Evolutionary conservation across 2,113 vertebrate species (phyloP).

Genomic region (Istiophorus platypterus): DNA sequence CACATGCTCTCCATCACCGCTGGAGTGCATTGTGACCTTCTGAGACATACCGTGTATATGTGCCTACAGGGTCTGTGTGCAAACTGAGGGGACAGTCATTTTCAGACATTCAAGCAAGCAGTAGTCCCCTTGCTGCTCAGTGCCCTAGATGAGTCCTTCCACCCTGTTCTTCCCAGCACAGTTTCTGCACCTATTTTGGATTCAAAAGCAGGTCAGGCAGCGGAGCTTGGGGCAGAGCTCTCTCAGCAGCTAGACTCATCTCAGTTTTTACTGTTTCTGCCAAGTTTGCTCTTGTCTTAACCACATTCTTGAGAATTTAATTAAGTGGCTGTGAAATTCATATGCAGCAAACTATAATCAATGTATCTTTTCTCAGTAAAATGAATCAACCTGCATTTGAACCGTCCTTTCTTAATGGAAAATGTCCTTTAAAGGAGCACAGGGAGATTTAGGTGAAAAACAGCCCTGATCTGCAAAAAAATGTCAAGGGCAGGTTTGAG

Average conservation of each 20-base stretch:
- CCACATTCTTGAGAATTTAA: background rate
- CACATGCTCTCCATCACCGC: slow-evolving; percentile 44
- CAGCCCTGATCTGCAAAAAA: background rate
- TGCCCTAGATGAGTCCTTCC: slow-evolving; percentile 75
- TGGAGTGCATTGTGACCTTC: slow-evolving; percentile 13
- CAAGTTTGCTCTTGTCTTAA: slow-evolving; percentile 5
- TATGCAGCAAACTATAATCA: background rate
- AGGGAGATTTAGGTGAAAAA: background rate
- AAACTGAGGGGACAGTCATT: background rate
- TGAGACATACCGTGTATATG: background rate
- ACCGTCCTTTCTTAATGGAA: background rate
- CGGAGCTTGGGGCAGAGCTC: slow-evolving; percentile 51
- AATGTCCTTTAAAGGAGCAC: background rate
- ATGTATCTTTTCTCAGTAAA: background rate
- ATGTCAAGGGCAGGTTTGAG: background rate
- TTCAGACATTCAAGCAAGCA: slow-evolving; percentile 33
- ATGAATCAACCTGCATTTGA: background rate
- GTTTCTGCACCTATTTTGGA: slow-evolving; percentile 75
- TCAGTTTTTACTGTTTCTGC: slow-evolving; percentile 25
- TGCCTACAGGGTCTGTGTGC: background rate
- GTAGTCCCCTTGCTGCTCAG: slow-evolving; percentile 30
- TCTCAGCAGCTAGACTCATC: background rate
- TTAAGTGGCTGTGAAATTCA: background rate
- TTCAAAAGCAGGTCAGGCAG: slow-evolving; percentile 76
- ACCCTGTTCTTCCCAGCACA: slow-evolving; percentile 65